Evolutionary conservation across 2,888 invertebrate genomes (phyloP), one percentile per base, ranked within the genome.

Genomic region (Chalcosyrphus nemorum): DNA sequence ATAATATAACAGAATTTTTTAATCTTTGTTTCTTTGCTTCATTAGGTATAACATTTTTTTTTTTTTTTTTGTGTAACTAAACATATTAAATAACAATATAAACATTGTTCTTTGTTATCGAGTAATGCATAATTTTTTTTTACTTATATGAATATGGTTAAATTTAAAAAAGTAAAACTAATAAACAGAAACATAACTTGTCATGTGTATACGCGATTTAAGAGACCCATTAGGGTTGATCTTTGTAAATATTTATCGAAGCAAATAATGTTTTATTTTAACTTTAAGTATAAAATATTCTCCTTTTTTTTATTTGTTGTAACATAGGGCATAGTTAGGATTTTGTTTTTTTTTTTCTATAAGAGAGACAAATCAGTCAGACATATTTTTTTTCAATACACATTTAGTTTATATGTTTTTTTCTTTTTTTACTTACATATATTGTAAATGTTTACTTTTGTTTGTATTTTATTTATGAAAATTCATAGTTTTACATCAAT

Each of bases 401-500:
- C 54, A 71, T 52, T 43, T 47, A 56, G 45, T 43, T 66, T 54
- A 54, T 27, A 43, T 41, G 43, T n/a, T 15, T 41, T 15, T 29
- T 57, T 9, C 29, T 45, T 17, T 38, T 17, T 21, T 63, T 65
- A 29, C 38, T 63, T 11, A 24, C 2, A 50, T 45, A 15, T 54
- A 17, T 75, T 24, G 54, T 27, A 35, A 52, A 24, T 54, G 15
- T 61, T 66, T 74, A 56, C n/a, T 57, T 66, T 75, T 24, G 24
- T 68, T 56, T 68, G 17, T 68, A 43, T 56, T 11, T 41, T 57
- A 11, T 63, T 59, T 52, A 81, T 66, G 65, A 71, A 66, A 76
- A 81, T 66, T 82, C 82, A 82, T 82, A 77, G 61, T 82, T 82
- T 82, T 68, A 78, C 82, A 82, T 82, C 82, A 82, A 82, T 82